phyloP scores from a whole-genome alignment of 2,113 vertebrate species.

The Sinocyclocheilus maitianheensis region DNA sequence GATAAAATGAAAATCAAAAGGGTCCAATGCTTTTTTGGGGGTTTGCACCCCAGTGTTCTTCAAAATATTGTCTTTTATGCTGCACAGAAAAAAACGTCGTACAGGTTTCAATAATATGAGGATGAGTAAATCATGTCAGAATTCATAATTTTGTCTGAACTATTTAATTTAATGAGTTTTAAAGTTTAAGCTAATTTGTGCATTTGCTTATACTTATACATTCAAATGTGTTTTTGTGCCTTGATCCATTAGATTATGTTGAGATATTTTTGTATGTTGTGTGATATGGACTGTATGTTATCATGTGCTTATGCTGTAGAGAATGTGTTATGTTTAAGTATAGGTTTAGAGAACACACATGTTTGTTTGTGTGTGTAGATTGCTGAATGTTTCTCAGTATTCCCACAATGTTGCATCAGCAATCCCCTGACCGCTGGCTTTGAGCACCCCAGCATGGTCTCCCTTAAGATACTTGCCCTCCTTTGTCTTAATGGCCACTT shows the following conservation, averaged over 20 bases:
- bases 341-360: constrained; percentile 17
- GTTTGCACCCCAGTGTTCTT: background rate
- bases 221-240: background rate
- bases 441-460: constrained; percentile 92
- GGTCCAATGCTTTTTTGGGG: background rate
- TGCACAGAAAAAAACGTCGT: background rate
- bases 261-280: background rate
- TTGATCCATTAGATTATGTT: background rate
- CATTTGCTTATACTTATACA: background rate
- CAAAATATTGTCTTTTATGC: background rate
- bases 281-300: constrained; percentile 13
- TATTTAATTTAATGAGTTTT: background rate
- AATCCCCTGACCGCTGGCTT: constrained; percentile 82
- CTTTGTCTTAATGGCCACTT: constrained; percentile 86
- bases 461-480: constrained; percentile 93
- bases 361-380: constrained; percentile 29
- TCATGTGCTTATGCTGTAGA: constrained; percentile 40
- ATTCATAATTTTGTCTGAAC: background rate
- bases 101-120: background rate
- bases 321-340: constrained; percentile 7
- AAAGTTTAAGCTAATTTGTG: background rate
- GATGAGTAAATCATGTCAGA: background rate
- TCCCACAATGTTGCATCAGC: constrained; percentile 93
- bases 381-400: constrained; percentile 75
- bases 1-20: background rate